Conservation (phyloP, 1,140 invertebrate genomes). For the Physella acuta region DNA sequence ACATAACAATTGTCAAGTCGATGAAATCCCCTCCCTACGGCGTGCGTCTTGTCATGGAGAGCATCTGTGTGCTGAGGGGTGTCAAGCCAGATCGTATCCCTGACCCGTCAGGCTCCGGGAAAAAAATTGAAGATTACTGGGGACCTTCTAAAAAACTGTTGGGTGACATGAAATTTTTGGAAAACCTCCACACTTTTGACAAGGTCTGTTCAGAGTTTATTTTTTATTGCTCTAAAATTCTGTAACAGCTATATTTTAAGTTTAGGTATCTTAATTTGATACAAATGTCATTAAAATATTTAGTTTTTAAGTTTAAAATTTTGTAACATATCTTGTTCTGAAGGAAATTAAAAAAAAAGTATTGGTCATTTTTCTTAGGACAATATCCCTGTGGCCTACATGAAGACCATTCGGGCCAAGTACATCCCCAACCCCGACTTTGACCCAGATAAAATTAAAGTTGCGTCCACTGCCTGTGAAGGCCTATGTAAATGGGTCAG, state of each 20-base stretch:
- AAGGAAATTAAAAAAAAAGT: too few relatives aligned
- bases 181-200: conserved; percentile 56
- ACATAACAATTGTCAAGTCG: conserved; percentile 59
- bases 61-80: conserved; percentile 59
- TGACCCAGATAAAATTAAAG: conserved; percentile 60
- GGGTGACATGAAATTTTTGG: conserved; percentile 62
- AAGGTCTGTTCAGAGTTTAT: conserved; percentile 43
- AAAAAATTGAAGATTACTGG: conserved; percentile 62
- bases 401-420: conserved; percentile 58
- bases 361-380: too few relatives aligned
- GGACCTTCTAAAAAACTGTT: conserved; percentile 59
- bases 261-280: too few relatives aligned
- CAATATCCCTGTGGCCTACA: conserved; percentile 55
- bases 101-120: conserved; percentile 58
- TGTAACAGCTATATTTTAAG: not conserved
- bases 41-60: conserved; percentile 59
- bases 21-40: conserved; percentile 59
- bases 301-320: too few relatives aligned
- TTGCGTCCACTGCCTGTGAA: conserved; percentile 60
- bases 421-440: conserved; percentile 60
- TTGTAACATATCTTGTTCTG: too few relatives aligned
- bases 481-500: conserved; percentile 60
- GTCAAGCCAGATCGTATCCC: conserved; percentile 58
- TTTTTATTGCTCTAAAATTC: not conserved
- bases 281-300: too few relatives aligned